Percentiles rank a stretch among this genome's conserved stretches.
Evolutionary conservation across 2,113 vertebrate genomes (phyloP).

Genomic region (Spea bombifrons): DNA sequence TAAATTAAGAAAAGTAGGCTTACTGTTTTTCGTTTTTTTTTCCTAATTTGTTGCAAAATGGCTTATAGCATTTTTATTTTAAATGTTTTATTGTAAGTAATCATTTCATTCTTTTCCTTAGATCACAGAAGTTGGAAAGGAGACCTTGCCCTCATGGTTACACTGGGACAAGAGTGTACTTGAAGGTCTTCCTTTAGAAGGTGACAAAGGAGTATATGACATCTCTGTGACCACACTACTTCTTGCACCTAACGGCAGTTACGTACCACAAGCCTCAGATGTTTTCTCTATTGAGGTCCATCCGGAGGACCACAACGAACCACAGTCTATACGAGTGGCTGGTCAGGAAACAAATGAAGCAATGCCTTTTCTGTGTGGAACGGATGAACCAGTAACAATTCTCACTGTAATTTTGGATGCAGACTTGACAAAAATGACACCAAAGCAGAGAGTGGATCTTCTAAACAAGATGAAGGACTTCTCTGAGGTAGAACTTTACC

Average conservation of each 20-base stretch:
- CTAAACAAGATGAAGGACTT: conserved; percentile 81
- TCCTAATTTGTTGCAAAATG: too few relatives aligned
- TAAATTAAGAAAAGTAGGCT: too few relatives aligned
- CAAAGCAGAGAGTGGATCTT: conserved; percentile 81
- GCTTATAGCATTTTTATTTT: too few relatives aligned
- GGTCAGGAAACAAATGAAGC: conserved; percentile 66
- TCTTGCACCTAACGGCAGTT: conserved; percentile 70
- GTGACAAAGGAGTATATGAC: conserved; percentile 88
- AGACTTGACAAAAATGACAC: conserved; percentile 92
- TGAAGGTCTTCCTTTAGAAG: conserved; percentile 87
- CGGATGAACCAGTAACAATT: conserved; percentile 83
- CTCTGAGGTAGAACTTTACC: conserved; percentile 81
- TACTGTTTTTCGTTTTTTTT: too few relatives aligned
- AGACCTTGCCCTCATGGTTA: conserved; percentile 83
- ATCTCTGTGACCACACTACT: conserved; percentile 75
- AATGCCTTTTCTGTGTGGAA: conserved; percentile 72
- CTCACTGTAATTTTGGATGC: conserved; percentile 94
- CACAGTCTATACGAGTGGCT: conserved; percentile 69
- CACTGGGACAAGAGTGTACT: conserved; percentile 80
- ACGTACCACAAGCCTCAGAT: conserved; percentile 69
- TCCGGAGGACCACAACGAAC: conserved; percentile 85
- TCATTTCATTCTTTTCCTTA: conserved; percentile 53
- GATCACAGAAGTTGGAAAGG: conserved; percentile 83
- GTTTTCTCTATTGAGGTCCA: conserved; percentile 91
- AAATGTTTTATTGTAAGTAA: background rate